Base-by-base conservation (phyloP, 2,888 invertebrate species). In the Oxystoma pomonae region DNA sequence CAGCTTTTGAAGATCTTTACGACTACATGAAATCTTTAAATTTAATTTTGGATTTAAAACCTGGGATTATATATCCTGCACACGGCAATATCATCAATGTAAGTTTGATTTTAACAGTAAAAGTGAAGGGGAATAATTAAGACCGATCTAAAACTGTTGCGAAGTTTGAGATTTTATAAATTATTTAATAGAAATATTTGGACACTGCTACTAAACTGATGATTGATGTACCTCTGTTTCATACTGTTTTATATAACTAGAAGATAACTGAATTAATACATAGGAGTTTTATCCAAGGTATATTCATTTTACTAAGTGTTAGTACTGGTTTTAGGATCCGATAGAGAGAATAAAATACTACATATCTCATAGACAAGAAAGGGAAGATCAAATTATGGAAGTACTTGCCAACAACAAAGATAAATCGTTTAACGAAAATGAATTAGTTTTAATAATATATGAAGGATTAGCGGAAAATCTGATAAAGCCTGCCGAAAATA, bases 1-100 rank as follows among this genome's bases (percentile, higher is more conserved):
- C 96, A 0, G 91, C 97, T 0, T 98, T 99, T 81, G 97, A 98
- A 81, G 94, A 98, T 77, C 82, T 98, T 3, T 86, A 87, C 73
- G 88, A 90, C 61, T 99, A 98, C 75, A 92, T 99, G 91, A 83
- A 85, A 35, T 96, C 97, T 20, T 83, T 99, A 71, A 78, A 91
- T 2, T 85, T 81, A 70, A 93, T 98, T 72, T 80, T 92, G 57
- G 80, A 86, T 0, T 76, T 94, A 50, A 84, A 89, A 50, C 94
- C 97, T 0, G 75, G 76, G 9, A 76, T 87, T 2, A 94, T 99
- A 70, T 98, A 95, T 82, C 98, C 98, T 0, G 96, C 93, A 0
- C 97, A 97, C 81, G 97, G 97, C 0, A 92, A 94, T 74, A 80
- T 93, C 63, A 84, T 94, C 59, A 80, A 87, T 77, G 89, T 89